Conservation (phyloP, 2,797 vertebrate genomes). For the Ibycter americanus region DNA sequence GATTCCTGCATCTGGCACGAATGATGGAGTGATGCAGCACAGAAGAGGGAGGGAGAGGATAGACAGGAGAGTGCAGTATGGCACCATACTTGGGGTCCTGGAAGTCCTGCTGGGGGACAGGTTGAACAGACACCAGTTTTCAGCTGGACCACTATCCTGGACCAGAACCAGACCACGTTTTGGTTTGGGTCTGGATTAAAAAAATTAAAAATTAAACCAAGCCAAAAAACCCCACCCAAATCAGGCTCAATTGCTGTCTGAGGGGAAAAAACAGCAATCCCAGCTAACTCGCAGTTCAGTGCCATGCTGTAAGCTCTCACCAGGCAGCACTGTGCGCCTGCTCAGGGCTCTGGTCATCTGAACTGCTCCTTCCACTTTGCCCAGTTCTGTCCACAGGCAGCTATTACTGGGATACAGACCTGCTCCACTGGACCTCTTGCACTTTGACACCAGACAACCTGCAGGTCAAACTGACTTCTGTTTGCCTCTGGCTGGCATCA, state of each 20-base stretch:
- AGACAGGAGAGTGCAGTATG: not conserved
- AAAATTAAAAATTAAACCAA: not conserved
- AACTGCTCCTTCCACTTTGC: not conserved
- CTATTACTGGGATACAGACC: not conserved
- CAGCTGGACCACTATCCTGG: not conserved
- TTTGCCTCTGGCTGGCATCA: not conserved
- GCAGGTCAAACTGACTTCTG: not conserved
- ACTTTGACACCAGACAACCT: not conserved
- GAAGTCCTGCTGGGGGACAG: not conserved
- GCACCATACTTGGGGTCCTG: fast-evolving
- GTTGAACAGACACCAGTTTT: not conserved
- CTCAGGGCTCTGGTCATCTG: not conserved
- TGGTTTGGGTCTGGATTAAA: not conserved
- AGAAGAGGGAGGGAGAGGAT: not conserved
- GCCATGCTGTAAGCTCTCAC: not conserved
- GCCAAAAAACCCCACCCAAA: not conserved
- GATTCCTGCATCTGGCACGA: not conserved
- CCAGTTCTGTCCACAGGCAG: not conserved
- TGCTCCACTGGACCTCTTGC: not conserved
- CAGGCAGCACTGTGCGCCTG: not conserved
- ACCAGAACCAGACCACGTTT: not conserved
- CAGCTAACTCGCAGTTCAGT: not conserved
- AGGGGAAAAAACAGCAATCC: not conserved
- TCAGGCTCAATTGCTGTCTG: not conserved
- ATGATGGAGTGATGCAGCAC: not conserved